phyloP scores from a whole-genome alignment of 2,888 invertebrate genomes.

The Hofmannophila pseudospretella region DNA sequence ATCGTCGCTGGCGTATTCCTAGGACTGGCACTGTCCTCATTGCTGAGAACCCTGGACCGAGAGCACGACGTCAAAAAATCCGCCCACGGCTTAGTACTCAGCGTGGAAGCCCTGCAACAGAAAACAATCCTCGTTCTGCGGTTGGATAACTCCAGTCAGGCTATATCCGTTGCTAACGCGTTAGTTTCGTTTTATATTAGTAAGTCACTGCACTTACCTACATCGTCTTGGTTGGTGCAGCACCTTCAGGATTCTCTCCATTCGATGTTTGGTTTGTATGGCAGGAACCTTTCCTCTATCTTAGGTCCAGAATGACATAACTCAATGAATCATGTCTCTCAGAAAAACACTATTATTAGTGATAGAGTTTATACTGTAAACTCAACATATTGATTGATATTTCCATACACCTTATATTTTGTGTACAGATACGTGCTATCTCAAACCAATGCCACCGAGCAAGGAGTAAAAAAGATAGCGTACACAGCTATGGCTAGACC shows the following conservation, averaged over 20 bases:
- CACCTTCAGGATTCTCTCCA: no score
- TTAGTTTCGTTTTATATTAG: conserved; percentile 26
- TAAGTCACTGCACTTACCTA: no score
- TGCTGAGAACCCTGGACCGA: conserved; percentile 28
- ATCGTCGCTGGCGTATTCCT: conserved; percentile 43
- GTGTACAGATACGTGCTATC: conserved; percentile 54
- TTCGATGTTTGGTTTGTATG: no score
- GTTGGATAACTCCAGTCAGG: conserved; percentile 29
- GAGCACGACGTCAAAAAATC: conserved; percentile 22
- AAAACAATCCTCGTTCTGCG: conserved; percentile 44
- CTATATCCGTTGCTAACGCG: conserved; percentile 45
- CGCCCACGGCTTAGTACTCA: conserved; percentile 40
- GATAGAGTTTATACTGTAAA: no score
- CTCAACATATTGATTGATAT: background rate
- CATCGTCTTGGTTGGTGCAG: no score
- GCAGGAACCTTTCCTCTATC: no score
- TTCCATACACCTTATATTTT: background rate
- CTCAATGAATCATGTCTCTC: no score
- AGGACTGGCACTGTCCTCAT: conserved; percentile 36
- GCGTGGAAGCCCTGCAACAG: conserved; percentile 38
- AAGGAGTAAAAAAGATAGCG: conserved; percentile 29
- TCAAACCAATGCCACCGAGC: conserved; percentile 32
- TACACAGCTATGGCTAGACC: conserved; percentile 42
- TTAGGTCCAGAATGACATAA: no score
- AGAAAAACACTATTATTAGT: no score